Evolutionary conservation across 2,113 vertebrate species (phyloP), one percentile per base, ranked within the genome.

Genomic region (Lycocorax pyrrhopterus): DNA sequence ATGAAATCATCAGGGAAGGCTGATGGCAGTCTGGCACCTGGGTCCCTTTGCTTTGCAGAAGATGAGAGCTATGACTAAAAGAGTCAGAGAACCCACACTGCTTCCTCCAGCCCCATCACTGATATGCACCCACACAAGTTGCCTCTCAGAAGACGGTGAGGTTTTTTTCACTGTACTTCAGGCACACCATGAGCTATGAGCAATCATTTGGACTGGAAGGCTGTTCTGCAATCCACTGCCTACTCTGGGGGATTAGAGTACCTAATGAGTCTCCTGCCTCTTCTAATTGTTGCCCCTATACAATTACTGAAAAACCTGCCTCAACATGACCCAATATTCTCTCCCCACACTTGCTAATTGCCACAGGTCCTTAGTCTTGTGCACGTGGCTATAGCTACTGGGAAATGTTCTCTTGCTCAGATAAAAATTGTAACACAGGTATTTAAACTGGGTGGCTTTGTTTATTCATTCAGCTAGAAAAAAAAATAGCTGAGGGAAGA

Each of bases 221-320:
- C 67, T 85, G 43, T 93, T 96, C 93, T 95, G 94, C 95, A 97
- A 96, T 96, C 72, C 52, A 72, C 94, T 94, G 94, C 95, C 94
- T 96, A 94, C 92, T 94, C 90, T 72, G 79, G 79, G 55, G 71
- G 82, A 97, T 97, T 94, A 97, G 75, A 56, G 2, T 78, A 74
- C 72, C 71, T 96, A 96, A 96, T 94, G 90, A 96, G 56, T 19
- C 92, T 96, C 88, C 92, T 95, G 90, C 92, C 90, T 90, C 85
- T 94, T 93, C 79, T 96, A 93, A 96, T 96, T 96, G 96, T 86
- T 93, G 79, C 32, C 68, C 68, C 75, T 87, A 67, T 88, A 95
- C 90, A 94, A 94, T 96, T 92, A 95, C 79, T 94, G 90, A 94
- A 96, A 95, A 96, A 91, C 95, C 64, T 96, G 92, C 94, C 88